Evolutionary conservation across 2,888 invertebrate species (phyloP).

Genomic region (Hoplodrina blanda): DNA sequence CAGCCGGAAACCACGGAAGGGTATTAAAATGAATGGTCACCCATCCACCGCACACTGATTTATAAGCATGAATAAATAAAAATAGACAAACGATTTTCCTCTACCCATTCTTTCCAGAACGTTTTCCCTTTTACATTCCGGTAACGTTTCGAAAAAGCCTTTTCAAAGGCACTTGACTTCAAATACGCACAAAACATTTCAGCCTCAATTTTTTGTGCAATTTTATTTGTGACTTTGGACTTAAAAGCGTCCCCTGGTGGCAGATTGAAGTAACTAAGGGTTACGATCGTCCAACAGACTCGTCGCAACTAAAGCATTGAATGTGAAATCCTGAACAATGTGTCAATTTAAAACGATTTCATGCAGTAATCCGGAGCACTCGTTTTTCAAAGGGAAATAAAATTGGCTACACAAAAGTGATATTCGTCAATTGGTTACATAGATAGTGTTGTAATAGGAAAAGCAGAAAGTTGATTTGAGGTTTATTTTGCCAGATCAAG

Average conservation of each 20-base stretch:
- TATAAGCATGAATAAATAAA: conserved; percentile 22
- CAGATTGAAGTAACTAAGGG: conserved; percentile 49
- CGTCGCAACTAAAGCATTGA: conserved; percentile 23
- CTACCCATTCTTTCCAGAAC: conserved; percentile 25
- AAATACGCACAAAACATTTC: conserved; percentile 49
- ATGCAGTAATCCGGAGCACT: conserved; percentile 5
- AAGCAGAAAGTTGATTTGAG: neutral
- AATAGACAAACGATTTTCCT: conserved; percentile 28
- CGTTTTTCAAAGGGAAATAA: conserved; percentile 7
- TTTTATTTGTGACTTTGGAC: conserved; percentile 44
- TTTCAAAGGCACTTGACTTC: conserved; percentile 38
- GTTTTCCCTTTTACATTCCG: conserved; percentile 45
- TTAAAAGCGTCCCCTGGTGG: conserved; percentile 43
- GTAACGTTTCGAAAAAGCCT: conserved; percentile 33
- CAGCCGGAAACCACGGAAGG: neutral
- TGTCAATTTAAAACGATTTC: conserved; percentile 47
- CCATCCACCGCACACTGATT: conserved; percentile 5
- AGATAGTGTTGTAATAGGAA: neutral
- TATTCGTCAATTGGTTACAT: conserved; percentile 1
- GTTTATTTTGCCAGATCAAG: no score
- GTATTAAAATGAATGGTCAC: neutral
- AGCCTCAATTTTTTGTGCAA: conserved; percentile 40
- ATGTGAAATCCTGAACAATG: conserved; percentile 37
- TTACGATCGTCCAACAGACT: conserved; percentile 23
- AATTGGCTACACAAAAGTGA: conserved; percentile 5